Evolutionary conservation across 1,140 invertebrate species (phyloP).

Genomic region (Physella acuta): DNA sequence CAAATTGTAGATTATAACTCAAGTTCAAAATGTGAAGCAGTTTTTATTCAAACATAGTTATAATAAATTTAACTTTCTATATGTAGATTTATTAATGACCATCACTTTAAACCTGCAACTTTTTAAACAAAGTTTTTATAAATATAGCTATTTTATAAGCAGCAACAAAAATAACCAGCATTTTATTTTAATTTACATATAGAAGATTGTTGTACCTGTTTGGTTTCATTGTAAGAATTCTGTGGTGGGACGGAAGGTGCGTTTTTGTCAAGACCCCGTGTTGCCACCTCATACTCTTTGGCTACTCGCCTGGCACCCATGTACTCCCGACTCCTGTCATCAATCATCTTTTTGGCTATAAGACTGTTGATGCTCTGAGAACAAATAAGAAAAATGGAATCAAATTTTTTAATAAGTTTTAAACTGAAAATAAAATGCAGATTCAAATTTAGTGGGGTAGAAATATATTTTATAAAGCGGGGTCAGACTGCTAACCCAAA

Average conservation of each 20-base stretch:
- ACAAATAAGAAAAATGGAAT: neutral
- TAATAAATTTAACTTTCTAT: too few relatives aligned
- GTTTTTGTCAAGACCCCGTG: constrained; percentile 90
- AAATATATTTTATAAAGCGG: neutral
- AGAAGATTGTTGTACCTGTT: too few relatives aligned
- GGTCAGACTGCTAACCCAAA: too few relatives aligned
- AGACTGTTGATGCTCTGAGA: constrained; percentile 89
- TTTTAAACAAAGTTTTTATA: too few relatives aligned
- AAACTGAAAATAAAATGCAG: neutral
- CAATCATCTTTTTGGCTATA: constrained; percentile 92
- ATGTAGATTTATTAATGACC: too few relatives aligned
- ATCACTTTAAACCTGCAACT: too few relatives aligned
- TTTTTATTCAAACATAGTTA: too few relatives aligned
- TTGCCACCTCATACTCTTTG: constrained; percentile 93
- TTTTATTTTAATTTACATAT: too few relatives aligned
- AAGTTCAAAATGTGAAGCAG: too few relatives aligned
- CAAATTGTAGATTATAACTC: neutral
- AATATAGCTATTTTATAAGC: too few relatives aligned
- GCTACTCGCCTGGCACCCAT: constrained; percentile 96
- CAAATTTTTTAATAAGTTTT: neutral
- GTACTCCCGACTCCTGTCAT: constrained; percentile 89
- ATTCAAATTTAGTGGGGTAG: too few relatives aligned
- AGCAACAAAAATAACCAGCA: too few relatives aligned
- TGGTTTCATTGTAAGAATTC: constrained; percentile 85
- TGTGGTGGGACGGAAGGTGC: constrained; percentile 91